Evolutionary conservation across 2,113 vertebrate genomes (phyloP).

Genomic region (Guaruba guarouba): DNA sequence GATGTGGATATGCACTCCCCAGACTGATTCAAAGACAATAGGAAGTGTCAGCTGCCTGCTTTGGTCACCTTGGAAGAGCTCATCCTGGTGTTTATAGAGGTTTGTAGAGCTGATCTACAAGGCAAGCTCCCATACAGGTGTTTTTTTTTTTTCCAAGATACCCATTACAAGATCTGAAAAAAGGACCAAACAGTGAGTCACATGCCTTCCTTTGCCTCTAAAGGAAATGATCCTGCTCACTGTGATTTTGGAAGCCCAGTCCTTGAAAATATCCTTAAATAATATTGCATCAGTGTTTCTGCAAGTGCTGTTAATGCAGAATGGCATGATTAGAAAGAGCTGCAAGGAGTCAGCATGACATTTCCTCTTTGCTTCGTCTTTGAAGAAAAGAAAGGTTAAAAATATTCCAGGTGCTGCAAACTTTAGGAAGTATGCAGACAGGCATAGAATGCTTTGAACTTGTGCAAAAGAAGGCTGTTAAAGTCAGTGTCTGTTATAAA

Average conservation of each 20-base stretch:
- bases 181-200: neutral
- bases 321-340: neutral
- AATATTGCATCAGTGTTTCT: neutral
- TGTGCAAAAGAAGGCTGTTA: neutral
- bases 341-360: neutral
- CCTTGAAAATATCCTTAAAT: neutral
- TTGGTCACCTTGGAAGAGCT: neutral
- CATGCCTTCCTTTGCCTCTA: neutral
- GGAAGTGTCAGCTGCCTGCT: neutral
- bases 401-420: neutral
- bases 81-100: fast-evolving
- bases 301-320: neutral
- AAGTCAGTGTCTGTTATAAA: constrained; percentile 49
- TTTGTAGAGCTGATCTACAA: neutral
- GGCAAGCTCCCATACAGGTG: neutral
- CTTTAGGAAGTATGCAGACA: neutral
- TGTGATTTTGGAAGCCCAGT: neutral
- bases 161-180: neutral
- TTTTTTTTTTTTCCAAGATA: neutral
- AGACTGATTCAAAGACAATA: neutral
- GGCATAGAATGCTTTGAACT: constrained; percentile 30
- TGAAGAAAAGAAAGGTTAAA: neutral
- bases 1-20: neutral
- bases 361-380: neutral
- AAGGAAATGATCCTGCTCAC: neutral